These are phyloP conservation scores for Peribatodes rhomboidaria DNA, from an alignment of 2,888 invertebrate species.

Conservation along the genomic window DNA sequence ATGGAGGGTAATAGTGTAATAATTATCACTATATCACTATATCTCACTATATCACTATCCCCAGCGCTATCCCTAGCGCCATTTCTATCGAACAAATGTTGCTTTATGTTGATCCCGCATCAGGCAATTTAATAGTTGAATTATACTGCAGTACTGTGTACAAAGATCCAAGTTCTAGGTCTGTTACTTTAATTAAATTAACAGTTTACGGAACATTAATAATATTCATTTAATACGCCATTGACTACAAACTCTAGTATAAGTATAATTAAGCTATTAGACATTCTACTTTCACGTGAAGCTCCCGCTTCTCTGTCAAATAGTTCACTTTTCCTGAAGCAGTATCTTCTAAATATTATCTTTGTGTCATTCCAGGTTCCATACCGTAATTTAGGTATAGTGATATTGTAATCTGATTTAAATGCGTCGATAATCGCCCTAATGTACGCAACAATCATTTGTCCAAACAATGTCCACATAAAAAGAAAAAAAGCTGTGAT, in stretches of 20 bases:
- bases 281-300: background rate
- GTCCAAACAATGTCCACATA: slow-evolving; percentile 68
- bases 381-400: background rate
- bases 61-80: too few relatives aligned
- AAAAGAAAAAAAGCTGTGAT: slow-evolving; percentile 61
- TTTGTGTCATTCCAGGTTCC: slow-evolving; percentile 45
- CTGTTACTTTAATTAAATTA: too few relatives aligned
- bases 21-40: too few relatives aligned
- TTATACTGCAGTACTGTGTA: too few relatives aligned
- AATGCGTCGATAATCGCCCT: slow-evolving; percentile 42
- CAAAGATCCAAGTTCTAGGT: too few relatives aligned
- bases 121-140: too few relatives aligned
- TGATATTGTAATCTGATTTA: background rate
- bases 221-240: slow-evolving; percentile 13
- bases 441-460: slow-evolving; percentile 64
- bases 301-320: slow-evolving; percentile 57
- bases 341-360: slow-evolving; percentile 70
- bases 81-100: too few relatives aligned
- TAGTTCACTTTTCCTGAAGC: slow-evolving; percentile 77
- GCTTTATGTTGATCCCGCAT: too few relatives aligned
- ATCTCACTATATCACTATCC: too few relatives aligned
- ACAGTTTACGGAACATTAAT: too few relatives aligned
- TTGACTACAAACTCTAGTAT: slow-evolving; percentile 7
- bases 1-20: too few relatives aligned
- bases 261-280: background rate